Evolutionary conservation across 2,888 invertebrate genomes (phyloP), one percentile per base, ranked within the genome.

Genomic region (Branchinecta sandiegonensis): DNA sequence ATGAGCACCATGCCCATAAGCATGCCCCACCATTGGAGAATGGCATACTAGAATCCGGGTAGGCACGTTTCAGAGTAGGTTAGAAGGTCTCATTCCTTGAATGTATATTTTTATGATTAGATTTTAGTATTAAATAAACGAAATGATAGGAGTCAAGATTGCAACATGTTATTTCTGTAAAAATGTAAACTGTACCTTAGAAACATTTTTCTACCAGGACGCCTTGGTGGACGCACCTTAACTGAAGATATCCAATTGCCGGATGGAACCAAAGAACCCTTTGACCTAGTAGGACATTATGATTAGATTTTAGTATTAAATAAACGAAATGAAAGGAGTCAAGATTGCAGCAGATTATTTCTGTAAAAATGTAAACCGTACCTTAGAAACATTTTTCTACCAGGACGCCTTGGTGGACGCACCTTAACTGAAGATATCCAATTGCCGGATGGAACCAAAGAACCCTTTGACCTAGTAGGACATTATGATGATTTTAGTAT

Each of bases 171-270:
- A 4, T 23, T 23, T 23, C 23, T 23, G 2, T 56, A 56, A 56
- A 56, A 14, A 14, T 8, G 9, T 9, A 56, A 56, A 56, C 56
- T 56, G 9, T 14, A 14, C n/a, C 2, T 4, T 23, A 3, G 4
- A 4, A 23, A 23, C n/a, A 23, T 4, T 8, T 17, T 14, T 9
- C 1, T 56, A 14, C 10, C 68, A 72, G 76, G 78, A 69, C 72
- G 79, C 50, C 78, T 79, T 10, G 80, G 80, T n/a, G 80, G 80
- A 2, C 72, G 80, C 47, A 79, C 79, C 11, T 73, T 73, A 63
- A 78, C 77, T 8, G 65, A 71, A 13, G 65, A 69, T 11, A 68
- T 73, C 37, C 56, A 70, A 37, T 69, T 71, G 48, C 64, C 69
- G 1, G 70, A 68, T 70, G 76, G 76, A 71, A 75, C 73, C 72